Conservation (phyloP, 2,113 vertebrate species). For the Pangasianodon hypophthalmus region DNA sequence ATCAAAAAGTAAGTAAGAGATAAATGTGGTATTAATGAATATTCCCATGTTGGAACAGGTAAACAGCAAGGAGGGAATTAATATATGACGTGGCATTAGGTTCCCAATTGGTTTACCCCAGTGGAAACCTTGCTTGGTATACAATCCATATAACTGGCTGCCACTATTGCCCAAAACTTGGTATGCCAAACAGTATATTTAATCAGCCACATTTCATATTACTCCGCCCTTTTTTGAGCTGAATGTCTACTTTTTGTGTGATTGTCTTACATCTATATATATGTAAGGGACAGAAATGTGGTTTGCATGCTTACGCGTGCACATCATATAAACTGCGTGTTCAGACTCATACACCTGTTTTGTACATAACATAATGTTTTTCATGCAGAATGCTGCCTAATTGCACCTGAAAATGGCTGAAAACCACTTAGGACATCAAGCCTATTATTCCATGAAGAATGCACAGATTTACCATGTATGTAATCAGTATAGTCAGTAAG, state of each 20-base stretch:
- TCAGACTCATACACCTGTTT: not conserved
- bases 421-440: not conserved
- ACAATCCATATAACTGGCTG: not conserved
- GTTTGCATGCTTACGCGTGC: not conserved
- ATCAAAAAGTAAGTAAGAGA: not conserved
- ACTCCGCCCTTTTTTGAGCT: not conserved
- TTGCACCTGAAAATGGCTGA: not conserved
- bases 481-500: not conserved
- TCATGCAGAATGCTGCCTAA: not conserved
- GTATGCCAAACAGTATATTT: not conserved
- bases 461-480: not conserved
- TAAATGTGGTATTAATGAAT: not conserved
- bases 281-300: not conserved
- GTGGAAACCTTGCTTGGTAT: not conserved
- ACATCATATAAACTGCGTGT: not conserved
- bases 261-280: not conserved
- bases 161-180: not conserved
- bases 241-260: not conserved
- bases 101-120: not conserved
- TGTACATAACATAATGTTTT: not conserved
- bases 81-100: not conserved
- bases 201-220: not conserved
- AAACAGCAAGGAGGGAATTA: not conserved
- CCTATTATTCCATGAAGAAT: not conserved
- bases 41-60: not conserved